A percentile compares a stretch with the other conserved stretches of the same genome.
phyloP scores from a whole-genome alignment of 2,888 invertebrate species.

The Drosophila picticornis region DNA sequence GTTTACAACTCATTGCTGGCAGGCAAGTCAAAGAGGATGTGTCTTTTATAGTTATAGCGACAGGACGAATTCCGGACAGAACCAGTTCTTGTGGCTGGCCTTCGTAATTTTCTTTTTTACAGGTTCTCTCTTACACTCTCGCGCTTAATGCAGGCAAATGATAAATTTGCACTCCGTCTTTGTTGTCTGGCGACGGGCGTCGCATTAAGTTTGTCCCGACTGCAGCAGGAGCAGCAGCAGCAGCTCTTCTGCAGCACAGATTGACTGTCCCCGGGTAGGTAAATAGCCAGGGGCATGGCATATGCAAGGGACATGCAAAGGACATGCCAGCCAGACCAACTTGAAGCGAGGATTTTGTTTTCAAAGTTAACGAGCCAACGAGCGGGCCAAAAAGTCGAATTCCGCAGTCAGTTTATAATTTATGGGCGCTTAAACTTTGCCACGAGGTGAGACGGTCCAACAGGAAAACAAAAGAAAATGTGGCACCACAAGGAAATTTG shows the following conservation, averaged over 20 bases:
- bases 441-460: constrained; percentile 29
- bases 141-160: constrained; percentile 65
- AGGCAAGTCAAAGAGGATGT: constrained; percentile 37
- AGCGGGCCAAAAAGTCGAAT: constrained; percentile 46
- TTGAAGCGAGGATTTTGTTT: constrained; percentile 57
- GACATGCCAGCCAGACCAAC: constrained; percentile 32
- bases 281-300: constrained; percentile 38
- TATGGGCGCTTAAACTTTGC: constrained; percentile 64
- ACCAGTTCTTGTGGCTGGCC: background rate
- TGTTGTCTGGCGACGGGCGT: constrained; percentile 67
- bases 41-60: constrained; percentile 24
- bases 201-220: constrained; percentile 55
- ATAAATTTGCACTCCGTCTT: constrained; percentile 71
- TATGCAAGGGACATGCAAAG: constrained; percentile 57
- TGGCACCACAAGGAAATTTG: constrained; percentile 39
- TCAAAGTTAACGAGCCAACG: constrained; percentile 64
- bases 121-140: constrained; percentile 16
- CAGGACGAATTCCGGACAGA: constrained; percentile 9
- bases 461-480: constrained; percentile 23
- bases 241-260: constrained; percentile 44
- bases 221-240: background rate
- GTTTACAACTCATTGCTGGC: constrained; percentile 6
- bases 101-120: constrained; percentile 7
- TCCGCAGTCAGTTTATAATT: constrained; percentile 69
- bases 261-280: constrained; percentile 48